These are phyloP conservation scores for Callimorpha dominula DNA, from an alignment of 2,888 invertebrate species.

Conservation along the genomic window DNA sequence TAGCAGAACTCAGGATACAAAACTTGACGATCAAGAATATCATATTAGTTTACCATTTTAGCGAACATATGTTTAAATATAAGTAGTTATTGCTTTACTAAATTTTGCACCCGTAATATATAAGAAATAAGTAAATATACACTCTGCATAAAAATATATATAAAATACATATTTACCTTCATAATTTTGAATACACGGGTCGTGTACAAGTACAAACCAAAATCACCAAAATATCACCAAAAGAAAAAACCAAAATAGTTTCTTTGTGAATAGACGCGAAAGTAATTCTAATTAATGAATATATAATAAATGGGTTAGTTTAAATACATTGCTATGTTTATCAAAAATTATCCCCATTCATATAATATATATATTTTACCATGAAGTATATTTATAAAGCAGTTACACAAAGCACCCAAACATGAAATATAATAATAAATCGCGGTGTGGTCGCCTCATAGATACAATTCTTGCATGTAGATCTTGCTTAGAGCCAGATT, in stretches of 20 bases:
- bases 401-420: neutral
- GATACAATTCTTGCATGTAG: too few species aligned
- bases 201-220: neutral
- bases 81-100: neutral
- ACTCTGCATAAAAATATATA: too few species aligned
- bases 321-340: neutral
- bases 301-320: neutral
- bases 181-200: conserved; percentile 33
- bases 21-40: neutral
- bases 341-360: neutral
- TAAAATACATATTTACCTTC: conserved; percentile 49
- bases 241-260: neutral
- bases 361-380: neutral
- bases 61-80: neutral
- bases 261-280: neutral
- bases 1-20: neutral
- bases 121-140: too few species aligned
- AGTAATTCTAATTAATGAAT: too few species aligned
- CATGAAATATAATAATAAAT: neutral
- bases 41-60: neutral
- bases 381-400: neutral
- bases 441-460: neutral
- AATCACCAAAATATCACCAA: neutral
- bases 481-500: too few species aligned
- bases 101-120: too few species aligned